Percentiles rank a stretch among this genome's conserved stretches.
Evolutionary conservation across 2,888 invertebrate genomes (phyloP).

Genomic region (Ophion obscuratus): DNA sequence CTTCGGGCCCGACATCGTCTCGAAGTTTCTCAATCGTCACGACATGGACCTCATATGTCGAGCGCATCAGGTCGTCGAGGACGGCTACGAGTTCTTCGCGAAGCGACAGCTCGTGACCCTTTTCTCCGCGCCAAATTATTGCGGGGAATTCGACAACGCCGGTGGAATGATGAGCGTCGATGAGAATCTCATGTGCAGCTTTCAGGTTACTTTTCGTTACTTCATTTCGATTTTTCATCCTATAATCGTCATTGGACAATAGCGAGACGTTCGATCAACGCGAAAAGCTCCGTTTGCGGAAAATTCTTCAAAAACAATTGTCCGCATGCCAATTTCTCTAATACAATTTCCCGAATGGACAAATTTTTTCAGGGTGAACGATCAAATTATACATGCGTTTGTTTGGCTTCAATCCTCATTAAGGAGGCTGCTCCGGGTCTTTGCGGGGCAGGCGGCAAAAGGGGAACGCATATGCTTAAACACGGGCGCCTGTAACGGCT

Average conservation of each 20-base stretch:
- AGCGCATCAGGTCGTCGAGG: constrained; percentile 98
- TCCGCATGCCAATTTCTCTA: too few relatives aligned
- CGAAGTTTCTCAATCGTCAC: constrained; percentile 97
- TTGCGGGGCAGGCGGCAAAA: too few relatives aligned
- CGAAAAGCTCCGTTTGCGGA: neutral
- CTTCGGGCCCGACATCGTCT: constrained; percentile 98
- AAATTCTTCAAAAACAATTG: too few relatives aligned
- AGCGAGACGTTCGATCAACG: neutral
- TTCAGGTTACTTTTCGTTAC: constrained; percentile 90
- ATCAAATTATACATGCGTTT: too few relatives aligned
- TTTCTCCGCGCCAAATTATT: constrained; percentile 99
- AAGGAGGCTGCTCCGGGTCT: too few relatives aligned
- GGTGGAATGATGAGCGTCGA: constrained; percentile 99
- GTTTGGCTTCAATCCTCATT: too few relatives aligned
- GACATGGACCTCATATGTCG: constrained; percentile 98
- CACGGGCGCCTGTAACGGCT: too few relatives aligned
- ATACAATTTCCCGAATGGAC: neutral
- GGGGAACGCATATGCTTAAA: too few relatives aligned
- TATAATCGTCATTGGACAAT: neutral
- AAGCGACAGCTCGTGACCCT: constrained; percentile 98
- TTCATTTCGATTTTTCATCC: neutral
- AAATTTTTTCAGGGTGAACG: too few relatives aligned
- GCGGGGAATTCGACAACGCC: constrained; percentile 99
- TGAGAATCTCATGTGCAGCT: constrained; percentile 99
- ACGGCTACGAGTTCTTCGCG: constrained; percentile 99